Percentiles rank a stretch among this genome's conserved stretches.
Conservation (phyloP, 2,888 invertebrate genomes). For the Pogonocherus hispidulus region DNA sequence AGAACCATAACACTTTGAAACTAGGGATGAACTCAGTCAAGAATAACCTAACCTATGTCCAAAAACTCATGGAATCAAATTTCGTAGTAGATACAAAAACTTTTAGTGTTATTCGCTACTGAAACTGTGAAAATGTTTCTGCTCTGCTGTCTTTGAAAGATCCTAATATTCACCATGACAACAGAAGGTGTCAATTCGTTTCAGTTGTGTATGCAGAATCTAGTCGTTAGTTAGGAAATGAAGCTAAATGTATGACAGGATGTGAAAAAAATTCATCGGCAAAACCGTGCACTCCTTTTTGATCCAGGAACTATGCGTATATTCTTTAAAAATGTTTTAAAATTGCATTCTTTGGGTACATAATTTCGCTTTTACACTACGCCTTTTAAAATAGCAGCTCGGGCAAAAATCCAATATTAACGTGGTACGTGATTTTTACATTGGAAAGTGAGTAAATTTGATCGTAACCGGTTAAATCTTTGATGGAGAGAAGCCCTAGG, state of each 20-base stretch:
- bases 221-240: too few relatives aligned
- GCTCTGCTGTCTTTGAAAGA: too few relatives aligned
- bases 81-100: too few relatives aligned
- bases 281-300: background rate
- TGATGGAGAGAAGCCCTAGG: constrained; percentile 52
- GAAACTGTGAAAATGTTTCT: too few relatives aligned
- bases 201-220: too few relatives aligned
- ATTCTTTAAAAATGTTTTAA: constrained; percentile 32
- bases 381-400: constrained; percentile 39
- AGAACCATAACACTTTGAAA: too few relatives aligned
- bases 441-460: constrained; percentile 46
- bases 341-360: constrained; percentile 38
- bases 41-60: too few relatives aligned
- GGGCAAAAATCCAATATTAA: constrained; percentile 47
- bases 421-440: constrained; percentile 49
- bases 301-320: background rate
- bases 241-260: background rate
- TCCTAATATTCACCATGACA: too few relatives aligned
- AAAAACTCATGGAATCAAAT: too few relatives aligned
- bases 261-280: background rate
- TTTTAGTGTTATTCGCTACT: too few relatives aligned
- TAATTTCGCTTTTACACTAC: constrained; percentile 33
- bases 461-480: constrained; percentile 52
- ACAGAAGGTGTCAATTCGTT: too few relatives aligned
- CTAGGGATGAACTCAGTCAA: too few relatives aligned